These are phyloP conservation scores for Gila orcuttii DNA, from an alignment of 2,113 vertebrate genomes.

Conservation along the genomic window DNA sequence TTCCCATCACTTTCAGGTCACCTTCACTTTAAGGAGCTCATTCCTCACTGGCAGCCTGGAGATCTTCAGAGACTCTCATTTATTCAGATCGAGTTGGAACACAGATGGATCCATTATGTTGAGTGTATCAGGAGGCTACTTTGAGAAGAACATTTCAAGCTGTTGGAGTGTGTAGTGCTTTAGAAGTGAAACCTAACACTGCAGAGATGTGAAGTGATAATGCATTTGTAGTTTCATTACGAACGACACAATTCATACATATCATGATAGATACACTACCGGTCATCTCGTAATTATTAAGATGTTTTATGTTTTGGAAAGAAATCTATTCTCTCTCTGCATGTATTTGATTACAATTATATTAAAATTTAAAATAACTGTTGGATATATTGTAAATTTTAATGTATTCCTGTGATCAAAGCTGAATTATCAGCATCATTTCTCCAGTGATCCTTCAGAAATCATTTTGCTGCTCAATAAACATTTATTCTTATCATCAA, in stretches of 20 bases:
- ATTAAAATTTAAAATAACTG: too few species aligned
- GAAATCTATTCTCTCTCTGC: too few species aligned
- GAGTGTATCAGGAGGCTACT: conserved; percentile 8
- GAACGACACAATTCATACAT: background rate
- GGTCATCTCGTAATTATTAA: too few species aligned
- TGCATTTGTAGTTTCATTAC: background rate
- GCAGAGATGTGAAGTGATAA: background rate
- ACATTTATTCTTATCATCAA: too few species aligned
- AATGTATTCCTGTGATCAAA: too few species aligned
- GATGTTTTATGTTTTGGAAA: too few species aligned
- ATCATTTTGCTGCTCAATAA: too few species aligned
- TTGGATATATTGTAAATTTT: too few species aligned
- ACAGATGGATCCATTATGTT: conserved; percentile 23
- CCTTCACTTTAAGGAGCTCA: conserved; percentile 20
- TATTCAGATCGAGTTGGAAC: conserved; percentile 5
- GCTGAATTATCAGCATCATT: too few species aligned
- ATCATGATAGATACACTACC: background rate
- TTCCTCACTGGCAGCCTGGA: conserved; percentile 9
- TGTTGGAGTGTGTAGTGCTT: background rate
- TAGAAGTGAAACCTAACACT: background rate
- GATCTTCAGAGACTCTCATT: conserved; percentile 11
- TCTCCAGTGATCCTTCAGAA: too few species aligned
- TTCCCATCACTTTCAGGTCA: conserved; percentile 14
- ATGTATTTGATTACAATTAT: too few species aligned
- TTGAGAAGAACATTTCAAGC: background rate